Percentiles rank a stretch among this genome's conserved stretches.
These are phyloP conservation scores for Phrynocephalus vlangalii DNA, from an alignment of 2,797 vertebrate species.

Conservation along the genomic window DNA sequence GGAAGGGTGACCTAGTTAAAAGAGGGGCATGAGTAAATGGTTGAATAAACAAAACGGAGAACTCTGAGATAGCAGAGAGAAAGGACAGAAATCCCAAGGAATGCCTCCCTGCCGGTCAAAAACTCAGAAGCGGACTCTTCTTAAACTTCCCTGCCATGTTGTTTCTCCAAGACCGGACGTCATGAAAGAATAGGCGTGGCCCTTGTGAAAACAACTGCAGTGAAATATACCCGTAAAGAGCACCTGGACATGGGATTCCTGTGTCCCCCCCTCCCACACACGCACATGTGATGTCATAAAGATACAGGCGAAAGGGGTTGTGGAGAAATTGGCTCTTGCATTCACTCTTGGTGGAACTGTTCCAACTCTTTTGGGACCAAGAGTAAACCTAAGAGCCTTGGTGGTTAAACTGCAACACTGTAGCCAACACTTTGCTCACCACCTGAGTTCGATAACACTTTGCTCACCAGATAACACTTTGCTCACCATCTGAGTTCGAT, in stretches of 20 bases:
- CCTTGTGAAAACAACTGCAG: not conserved
- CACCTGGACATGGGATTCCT: not conserved
- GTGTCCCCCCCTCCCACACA: no score
- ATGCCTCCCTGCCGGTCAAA: constrained; percentile 42
- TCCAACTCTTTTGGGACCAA: no score
- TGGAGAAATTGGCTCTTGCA: no score
- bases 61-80: constrained; percentile 11
- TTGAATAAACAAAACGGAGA: constrained; percentile 11
- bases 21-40: not conserved
- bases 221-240: not conserved
- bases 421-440: no score
- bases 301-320: no score
- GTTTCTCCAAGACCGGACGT: not conserved
- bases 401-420: no score
- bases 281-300: not conserved
- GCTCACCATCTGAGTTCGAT: no score
- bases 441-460: no score
- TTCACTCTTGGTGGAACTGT: no score
- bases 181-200: not conserved
- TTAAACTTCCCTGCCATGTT: constrained; percentile 21
- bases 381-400: no score
- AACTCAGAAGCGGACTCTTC: constrained; percentile 25
- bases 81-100: constrained; percentile 36
- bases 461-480: no score
- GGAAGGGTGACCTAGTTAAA: constrained; percentile 4